Conservation (phyloP, 2,113 vertebrate genomes). For the Salvator merianae region DNA sequence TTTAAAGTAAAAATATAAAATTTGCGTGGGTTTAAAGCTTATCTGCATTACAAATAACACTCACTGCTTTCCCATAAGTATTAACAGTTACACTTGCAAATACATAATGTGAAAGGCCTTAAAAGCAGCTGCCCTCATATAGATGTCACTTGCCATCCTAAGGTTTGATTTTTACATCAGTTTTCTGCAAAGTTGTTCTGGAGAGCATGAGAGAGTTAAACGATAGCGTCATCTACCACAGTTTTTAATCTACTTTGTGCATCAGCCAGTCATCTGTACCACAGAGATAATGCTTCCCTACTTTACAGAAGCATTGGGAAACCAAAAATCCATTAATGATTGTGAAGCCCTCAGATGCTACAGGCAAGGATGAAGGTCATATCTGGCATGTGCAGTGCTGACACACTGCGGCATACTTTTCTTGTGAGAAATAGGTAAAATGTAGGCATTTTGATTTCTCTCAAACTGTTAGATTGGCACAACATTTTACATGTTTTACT, state of each 20-base stretch:
- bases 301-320: conserved; percentile 13
- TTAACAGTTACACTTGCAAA: not conserved
- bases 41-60: not conserved
- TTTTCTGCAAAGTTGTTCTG: not conserved
- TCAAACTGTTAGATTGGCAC: not conserved
- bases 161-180: not conserved
- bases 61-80: not conserved
- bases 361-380: conserved; percentile 11
- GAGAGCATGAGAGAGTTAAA: conserved; percentile 3
- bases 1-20: conserved; percentile 3
- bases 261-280: conserved; percentile 2
- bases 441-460: conserved; percentile 6
- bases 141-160: not conserved
- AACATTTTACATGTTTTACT: not conserved
- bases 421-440: not conserved
- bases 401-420: not conserved
- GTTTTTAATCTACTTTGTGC: conserved; percentile 17
- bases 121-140: not conserved
- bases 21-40: not conserved
- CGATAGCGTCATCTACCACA: not conserved
- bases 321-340: conserved; percentile 26
- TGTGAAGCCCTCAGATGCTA: not conserved
- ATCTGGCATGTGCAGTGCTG: not conserved
- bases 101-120: not conserved
- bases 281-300: conserved; percentile 32